Evolutionary conservation across 2,797 vertebrate species (phyloP), one percentile per base, ranked within the genome.

Genomic region (Malurus leucopterus): DNA sequence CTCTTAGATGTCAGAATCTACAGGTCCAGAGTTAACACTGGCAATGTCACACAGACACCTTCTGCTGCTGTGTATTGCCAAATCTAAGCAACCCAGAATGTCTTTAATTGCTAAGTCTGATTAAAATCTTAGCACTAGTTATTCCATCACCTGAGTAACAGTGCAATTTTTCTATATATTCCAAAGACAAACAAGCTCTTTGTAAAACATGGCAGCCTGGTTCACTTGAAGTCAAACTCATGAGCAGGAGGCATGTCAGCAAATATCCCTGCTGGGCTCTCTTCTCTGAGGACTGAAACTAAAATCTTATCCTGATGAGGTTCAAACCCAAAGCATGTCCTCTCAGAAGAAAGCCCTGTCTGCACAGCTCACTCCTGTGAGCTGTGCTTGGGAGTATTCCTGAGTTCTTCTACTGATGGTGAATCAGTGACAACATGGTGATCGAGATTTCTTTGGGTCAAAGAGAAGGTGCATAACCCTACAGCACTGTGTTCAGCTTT

Each of bases 211-310:
- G 0, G 15, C 20, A 49, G 6, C 23, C 26, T 40, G 8, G 7
- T 44, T 80, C 0, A 0, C 49, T 90, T 74, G 41, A 21, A 72
- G 34, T 84, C 41, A 59, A 75, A 88, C 41, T 13, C 13, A 12
- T 13, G 29, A 51, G 41, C 54, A 19, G 40, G 26, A 55, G 18
- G 62, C 3, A 3, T 61, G 14, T 72, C 51, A 54, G 30, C 21
- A 84, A 69, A 47, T 0, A 0, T 30, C 34, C 10, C 49, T 50
- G 40, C 30, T 26, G n/a, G 24, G 2, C 19, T 67, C 9, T 13
- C 13, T 78, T n/a, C 68, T 61, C 55, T 77, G 43, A 15, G 36
- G 57, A 76, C 34, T 15, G 11, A 32, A 46, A 49, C 59, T 22
- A 36, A 43, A 51, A 13, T 43, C 30, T 59, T 65, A 53, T 19